Evolutionary conservation across 92 coral and sea anemone genomes (phyloP), one percentile per base, ranked within the genome.

Genomic region (Porites divaricata): DNA sequence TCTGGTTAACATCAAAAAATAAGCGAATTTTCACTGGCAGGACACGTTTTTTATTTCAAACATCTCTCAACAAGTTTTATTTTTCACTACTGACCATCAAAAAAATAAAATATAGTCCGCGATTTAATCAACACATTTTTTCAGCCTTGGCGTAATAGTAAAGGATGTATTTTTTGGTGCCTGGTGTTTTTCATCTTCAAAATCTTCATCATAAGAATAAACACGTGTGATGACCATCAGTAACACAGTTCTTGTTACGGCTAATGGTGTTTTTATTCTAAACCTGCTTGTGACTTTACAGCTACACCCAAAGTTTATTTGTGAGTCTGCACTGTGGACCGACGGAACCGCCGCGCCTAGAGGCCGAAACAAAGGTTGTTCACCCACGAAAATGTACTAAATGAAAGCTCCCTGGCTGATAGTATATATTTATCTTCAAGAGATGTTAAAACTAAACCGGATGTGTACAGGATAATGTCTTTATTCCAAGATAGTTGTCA

Each of bases 361-460:
- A 11, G n/a, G 49, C 41, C 22, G 69, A 45, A 1, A 24, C 66
- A 82, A 45, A 73, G 86, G 22, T 9, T 21, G 13, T 58, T 23
- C 21, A 21, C 72, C 78, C 79, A 28, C 86, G 72, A 41, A 72
- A 72, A 72, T 72, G 86, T 82, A 22, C 76, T 50, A 8, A 48
- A 22, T 65, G 16, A 63, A 78, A 78, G 59, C 71, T 41, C 72
- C 70, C 86, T 45, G 24, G 49, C 68, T 19, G 11, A 72, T 65
- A 35, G 9, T 80, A n/a, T n/a, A n/a, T n/a, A 57, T 82, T 82
- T 82, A 62, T 71, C 79, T 73, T 73, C 24, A 59, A 48, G 25
- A 50, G 63, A 62, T 72, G 62, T 2, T 81, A 61, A 80, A 84
- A 75, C 81, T 56, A 6, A 84, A 75, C 82, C 88, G 88, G 88